Evolutionary conservation across 2,113 vertebrate genomes (phyloP).

Genomic region (Neodon shergylaensis): DNA sequence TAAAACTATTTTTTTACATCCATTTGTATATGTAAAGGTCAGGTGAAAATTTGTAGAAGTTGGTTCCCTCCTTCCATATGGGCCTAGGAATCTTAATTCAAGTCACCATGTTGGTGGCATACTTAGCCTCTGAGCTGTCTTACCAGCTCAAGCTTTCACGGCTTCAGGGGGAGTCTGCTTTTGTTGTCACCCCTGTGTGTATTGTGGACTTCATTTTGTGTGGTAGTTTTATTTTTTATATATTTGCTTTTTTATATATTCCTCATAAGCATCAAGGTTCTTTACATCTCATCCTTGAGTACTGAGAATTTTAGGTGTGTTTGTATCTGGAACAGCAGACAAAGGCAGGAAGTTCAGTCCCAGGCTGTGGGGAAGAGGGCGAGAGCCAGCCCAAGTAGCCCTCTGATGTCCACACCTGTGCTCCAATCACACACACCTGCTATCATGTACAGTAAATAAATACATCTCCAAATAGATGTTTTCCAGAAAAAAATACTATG

Average conservation of each 20-base stretch:
- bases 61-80: not conserved
- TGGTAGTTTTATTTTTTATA: not conserved
- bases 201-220: not conserved
- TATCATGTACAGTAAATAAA: not conserved
- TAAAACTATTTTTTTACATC: not conserved
- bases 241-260: not conserved
- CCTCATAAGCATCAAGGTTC: not conserved
- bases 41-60: not conserved
- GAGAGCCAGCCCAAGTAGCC: too few relatives aligned
- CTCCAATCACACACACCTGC: not conserved
- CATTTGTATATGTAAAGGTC: not conserved
- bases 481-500: not conserved
- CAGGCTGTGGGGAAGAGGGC: not conserved
- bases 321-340: not conserved
- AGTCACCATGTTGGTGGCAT: not conserved
- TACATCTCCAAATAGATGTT: not conserved
- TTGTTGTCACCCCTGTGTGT: not conserved
- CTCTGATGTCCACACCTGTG: not conserved
- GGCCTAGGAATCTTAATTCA: not conserved
- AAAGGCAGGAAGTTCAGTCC: too few relatives aligned
- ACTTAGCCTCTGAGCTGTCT: not conserved
- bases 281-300: not conserved
- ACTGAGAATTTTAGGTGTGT: not conserved
- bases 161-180: not conserved
- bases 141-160: not conserved